Conservation (phyloP, 2,113 vertebrate species). For the Sprattus sprattus region DNA sequence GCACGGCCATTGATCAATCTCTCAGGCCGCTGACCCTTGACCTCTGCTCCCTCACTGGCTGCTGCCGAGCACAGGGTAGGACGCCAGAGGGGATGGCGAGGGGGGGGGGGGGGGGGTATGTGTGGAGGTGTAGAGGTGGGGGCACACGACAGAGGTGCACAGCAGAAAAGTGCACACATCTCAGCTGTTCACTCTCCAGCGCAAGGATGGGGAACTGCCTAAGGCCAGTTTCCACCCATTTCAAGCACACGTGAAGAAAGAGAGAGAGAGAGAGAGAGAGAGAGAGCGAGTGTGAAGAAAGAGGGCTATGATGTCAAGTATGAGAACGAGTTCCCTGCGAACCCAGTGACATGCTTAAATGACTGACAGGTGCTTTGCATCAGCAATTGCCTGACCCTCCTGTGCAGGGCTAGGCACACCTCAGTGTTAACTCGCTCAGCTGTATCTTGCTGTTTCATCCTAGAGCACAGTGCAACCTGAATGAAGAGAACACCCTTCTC, state of each 20-base stretch:
- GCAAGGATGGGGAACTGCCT: neutral
- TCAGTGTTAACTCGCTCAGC: neutral
- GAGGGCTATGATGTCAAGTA: neutral
- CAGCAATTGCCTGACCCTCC: neutral
- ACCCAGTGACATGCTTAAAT: neutral
- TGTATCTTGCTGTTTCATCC: neutral
- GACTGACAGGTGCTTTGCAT: neutral
- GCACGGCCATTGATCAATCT: constrained; percentile 39
- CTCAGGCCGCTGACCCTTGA: constrained; percentile 33
- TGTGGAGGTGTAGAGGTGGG: neutral
- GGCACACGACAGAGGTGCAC: neutral
- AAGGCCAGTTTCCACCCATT: neutral
- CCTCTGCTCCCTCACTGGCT: constrained; percentile 33
- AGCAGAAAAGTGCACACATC: neutral
- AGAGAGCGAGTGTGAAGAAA: neutral
- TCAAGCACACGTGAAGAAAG: neutral
- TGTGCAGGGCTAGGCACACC: neutral
- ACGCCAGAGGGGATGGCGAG: neutral
- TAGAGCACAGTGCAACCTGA: neutral
- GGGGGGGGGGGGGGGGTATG: neutral
- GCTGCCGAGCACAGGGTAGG: neutral
- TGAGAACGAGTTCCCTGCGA: neutral
- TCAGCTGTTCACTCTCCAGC: neutral
- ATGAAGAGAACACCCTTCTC: neutral
- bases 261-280: no score